A percentile compares a stretch with the other conserved stretches of the same genome.
These are phyloP conservation scores for Dryadula phaetusa DNA, from an alignment of 2,888 invertebrate genomes.

Conservation along the genomic window DNA sequence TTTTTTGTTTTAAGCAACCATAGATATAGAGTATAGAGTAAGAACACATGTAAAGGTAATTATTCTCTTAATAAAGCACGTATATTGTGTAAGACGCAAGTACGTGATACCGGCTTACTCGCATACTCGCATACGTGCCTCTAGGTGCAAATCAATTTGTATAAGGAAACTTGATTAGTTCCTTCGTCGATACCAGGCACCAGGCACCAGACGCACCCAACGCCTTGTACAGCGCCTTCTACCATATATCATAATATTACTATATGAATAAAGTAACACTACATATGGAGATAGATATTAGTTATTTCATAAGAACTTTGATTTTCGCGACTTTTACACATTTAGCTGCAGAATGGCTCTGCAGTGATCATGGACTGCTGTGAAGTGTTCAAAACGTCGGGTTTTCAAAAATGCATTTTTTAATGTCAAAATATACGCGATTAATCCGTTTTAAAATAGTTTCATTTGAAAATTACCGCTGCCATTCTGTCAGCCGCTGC, in stretches of 20 bases:
- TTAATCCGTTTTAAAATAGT: too few species aligned
- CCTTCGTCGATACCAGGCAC: neutral
- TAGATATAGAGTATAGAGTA: too few species aligned
- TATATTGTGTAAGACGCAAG: neutral
- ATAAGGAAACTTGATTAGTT: constrained; percentile 19
- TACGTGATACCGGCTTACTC: neutral
- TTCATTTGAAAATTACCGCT: too few species aligned
- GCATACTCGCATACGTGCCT: neutral
- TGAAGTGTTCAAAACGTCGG: too few species aligned
- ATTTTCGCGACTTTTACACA: too few species aligned
- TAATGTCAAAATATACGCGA: too few species aligned
- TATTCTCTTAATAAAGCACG: neutral
- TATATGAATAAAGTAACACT: neutral
- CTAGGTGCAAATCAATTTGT: constrained; percentile 3
- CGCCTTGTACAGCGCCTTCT: neutral
- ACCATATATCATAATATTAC: neutral
- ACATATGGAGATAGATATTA: neutral
- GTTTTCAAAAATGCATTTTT: too few species aligned
- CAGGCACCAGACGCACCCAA: neutral
- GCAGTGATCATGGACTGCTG: too few species aligned
- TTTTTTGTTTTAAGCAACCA: too few species aligned
- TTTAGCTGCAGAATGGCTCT: too few species aligned
- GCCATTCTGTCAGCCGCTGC: too few species aligned
- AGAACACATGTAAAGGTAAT: neutral
- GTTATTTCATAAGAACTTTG: too few species aligned